A percentile compares a stretch with the other conserved stretches of the same genome.
These are phyloP conservation scores for Myiopsitta monachus DNA, from an alignment of 2,113 vertebrate genomes.

Conservation along the genomic window DNA sequence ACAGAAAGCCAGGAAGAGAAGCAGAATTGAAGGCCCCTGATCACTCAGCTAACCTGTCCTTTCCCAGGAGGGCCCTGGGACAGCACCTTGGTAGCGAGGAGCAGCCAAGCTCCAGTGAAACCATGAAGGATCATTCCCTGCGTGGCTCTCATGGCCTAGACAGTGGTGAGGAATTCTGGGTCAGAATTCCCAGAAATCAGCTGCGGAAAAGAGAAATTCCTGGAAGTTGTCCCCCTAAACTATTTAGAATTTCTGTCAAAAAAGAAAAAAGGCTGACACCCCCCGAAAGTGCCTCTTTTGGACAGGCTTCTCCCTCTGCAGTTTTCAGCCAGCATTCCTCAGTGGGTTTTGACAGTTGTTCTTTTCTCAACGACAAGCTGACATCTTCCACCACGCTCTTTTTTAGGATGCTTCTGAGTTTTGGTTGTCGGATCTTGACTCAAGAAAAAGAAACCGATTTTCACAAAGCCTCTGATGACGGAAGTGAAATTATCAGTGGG, in stretches of 20 bases:
- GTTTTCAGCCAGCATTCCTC: constrained; percentile 34
- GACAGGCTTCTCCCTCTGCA: not conserved
- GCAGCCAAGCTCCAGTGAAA: accelerated
- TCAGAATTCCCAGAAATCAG: not conserved
- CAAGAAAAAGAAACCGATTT: not conserved
- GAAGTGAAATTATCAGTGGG: not conserved
- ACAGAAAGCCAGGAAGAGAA: accelerated
- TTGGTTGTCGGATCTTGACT: not conserved
- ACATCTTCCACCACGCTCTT: not conserved
- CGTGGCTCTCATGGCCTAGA: accelerated
- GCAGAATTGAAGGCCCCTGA: not conserved
- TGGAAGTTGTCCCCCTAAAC: constrained; percentile 21
- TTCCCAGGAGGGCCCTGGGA: too few species aligned
- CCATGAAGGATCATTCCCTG: not conserved
- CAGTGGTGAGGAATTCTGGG: not conserved
- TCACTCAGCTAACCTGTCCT: too few species aligned
- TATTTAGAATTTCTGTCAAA: constrained; percentile 29
- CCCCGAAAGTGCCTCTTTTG: constrained; percentile 41
- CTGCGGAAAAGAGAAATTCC: not conserved
- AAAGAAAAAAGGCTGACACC: constrained; percentile 10
- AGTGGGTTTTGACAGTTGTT: constrained; percentile 57
- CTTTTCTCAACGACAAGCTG: constrained; percentile 55
- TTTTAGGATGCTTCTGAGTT: not conserved
- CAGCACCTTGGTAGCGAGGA: accelerated
- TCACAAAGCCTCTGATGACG: not conserved